Evolutionary conservation across 2,888 invertebrate genomes (phyloP).

Genomic region (Tetropium fuscum): DNA sequence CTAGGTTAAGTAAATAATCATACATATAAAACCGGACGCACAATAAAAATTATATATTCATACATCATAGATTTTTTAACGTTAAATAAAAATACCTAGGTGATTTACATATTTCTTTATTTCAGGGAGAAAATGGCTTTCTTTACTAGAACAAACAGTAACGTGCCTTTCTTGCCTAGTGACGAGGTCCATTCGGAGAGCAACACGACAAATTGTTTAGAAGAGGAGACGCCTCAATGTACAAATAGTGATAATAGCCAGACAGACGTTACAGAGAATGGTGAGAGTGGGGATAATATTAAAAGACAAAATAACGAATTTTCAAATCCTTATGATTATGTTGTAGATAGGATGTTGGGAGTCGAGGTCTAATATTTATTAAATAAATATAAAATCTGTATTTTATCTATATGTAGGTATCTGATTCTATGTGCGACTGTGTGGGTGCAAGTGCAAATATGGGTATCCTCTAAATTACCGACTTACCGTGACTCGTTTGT

Average conservation of each 20-base stretch:
- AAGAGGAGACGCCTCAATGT: slow-evolving; percentile 42
- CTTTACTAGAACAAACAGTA: slow-evolving; percentile 85
- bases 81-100: neutral
- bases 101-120: slow-evolving; percentile 50
- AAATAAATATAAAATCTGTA: too few relatives aligned
- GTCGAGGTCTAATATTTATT: slow-evolving; percentile 79
- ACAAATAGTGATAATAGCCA: slow-evolving; percentile 34
- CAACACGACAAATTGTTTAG: slow-evolving; percentile 48
- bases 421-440: too few relatives aligned
- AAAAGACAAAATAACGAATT: slow-evolving; percentile 59
- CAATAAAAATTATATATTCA: too few relatives aligned
- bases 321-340: slow-evolving; percentile 79
- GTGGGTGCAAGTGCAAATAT: too few relatives aligned
- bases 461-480: too few relatives aligned
- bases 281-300: slow-evolving; percentile 65
- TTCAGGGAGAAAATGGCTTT: slow-evolving; percentile 96
- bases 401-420: slow-evolving; percentile 28
- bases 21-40: too few relatives aligned
- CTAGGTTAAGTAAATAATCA: too few relatives aligned
- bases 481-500: too few relatives aligned
- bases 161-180: slow-evolving; percentile 80
- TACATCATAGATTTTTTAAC: too few relatives aligned
- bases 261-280: slow-evolving; percentile 47
- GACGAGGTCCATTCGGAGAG: slow-evolving; percentile 69
- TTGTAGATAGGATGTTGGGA: slow-evolving; percentile 85